Conservation (phyloP, 1,140 invertebrate species). For the Pachypeltis micranthus region DNA sequence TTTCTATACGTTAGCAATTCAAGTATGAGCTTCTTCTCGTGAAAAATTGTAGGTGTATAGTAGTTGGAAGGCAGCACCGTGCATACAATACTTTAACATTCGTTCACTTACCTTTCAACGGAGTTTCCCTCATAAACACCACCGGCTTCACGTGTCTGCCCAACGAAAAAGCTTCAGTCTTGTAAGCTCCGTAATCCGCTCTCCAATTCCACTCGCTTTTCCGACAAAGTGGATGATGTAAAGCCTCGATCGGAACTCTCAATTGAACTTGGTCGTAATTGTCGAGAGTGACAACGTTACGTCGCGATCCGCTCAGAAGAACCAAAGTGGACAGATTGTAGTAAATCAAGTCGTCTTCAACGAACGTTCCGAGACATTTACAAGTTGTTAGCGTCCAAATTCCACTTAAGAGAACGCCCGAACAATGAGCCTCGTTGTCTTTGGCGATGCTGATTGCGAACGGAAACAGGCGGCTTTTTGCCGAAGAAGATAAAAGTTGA, state of each 20-base stretch:
- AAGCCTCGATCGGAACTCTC: background rate
- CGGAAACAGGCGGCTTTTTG: background rate
- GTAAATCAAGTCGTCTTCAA: too few relatives aligned
- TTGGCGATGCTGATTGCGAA: background rate
- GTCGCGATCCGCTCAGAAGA: too few relatives aligned
- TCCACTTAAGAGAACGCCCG: background rate
- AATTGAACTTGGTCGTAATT: background rate
- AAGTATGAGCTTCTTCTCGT: too few relatives aligned
- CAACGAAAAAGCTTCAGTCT: background rate
- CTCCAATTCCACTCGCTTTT: background rate
- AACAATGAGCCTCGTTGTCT: background rate
- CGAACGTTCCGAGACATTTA: background rate
- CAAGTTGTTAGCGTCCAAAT: background rate
- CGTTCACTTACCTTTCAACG: background rate
- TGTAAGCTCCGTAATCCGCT: background rate
- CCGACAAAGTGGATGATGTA: background rate
- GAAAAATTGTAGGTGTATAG: too few relatives aligned
- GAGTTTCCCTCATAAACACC: background rate
- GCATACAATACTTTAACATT: background rate
- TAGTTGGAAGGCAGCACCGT: background rate
- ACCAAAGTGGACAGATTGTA: too few relatives aligned
- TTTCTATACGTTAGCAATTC: too few relatives aligned
- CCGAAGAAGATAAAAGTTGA: background rate
- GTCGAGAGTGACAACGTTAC: too few relatives aligned
- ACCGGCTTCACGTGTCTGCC: background rate